phyloP scores from a whole-genome alignment of 2,888 invertebrate species.

The Theretra japonica region DNA sequence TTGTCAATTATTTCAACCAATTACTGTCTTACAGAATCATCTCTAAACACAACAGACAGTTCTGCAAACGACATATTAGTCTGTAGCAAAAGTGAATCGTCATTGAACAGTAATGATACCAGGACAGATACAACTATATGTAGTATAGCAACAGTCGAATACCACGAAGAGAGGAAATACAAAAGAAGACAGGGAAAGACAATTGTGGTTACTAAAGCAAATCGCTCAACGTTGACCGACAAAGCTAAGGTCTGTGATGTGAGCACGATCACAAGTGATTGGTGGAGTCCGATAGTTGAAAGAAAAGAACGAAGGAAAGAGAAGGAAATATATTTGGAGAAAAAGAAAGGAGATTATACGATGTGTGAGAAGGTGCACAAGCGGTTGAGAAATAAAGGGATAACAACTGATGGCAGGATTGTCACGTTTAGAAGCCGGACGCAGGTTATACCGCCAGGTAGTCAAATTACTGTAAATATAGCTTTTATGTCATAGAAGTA shows the following conservation, averaged over 20 bases:
- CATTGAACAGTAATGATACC: slow-evolving; percentile 37
- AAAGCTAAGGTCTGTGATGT: slow-evolving; percentile 49
- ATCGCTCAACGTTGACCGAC: slow-evolving; percentile 56
- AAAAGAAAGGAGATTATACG: slow-evolving; percentile 35
- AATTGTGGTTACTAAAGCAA: slow-evolving; percentile 50
- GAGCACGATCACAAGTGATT: slow-evolving; percentile 62
- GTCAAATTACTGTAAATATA: background rate
- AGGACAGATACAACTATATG: slow-evolving; percentile 56
- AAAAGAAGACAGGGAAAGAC: slow-evolving; percentile 34
- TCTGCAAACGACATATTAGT: slow-evolving; percentile 26
- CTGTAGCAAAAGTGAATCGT: slow-evolving; percentile 31
- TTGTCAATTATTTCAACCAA: background rate
- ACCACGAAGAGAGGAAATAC: slow-evolving; percentile 34
- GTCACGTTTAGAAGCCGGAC: slow-evolving; percentile 62
- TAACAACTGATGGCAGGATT: slow-evolving; percentile 48
- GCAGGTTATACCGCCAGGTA: slow-evolving; percentile 62
- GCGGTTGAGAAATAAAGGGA: slow-evolving; percentile 40
- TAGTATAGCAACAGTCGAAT: slow-evolving; percentile 49
- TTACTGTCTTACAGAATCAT: slow-evolving; percentile 6
- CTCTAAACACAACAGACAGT: background rate
- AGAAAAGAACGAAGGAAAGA: slow-evolving; percentile 45
- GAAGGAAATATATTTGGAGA: slow-evolving; percentile 37
- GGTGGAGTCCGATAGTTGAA: slow-evolving; percentile 71
- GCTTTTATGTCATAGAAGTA: background rate
- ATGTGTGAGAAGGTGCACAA: slow-evolving; percentile 33